These are phyloP conservation scores for Creontiades dilutus DNA, from an alignment of 2,888 invertebrate species.

Conservation along the genomic window DNA sequence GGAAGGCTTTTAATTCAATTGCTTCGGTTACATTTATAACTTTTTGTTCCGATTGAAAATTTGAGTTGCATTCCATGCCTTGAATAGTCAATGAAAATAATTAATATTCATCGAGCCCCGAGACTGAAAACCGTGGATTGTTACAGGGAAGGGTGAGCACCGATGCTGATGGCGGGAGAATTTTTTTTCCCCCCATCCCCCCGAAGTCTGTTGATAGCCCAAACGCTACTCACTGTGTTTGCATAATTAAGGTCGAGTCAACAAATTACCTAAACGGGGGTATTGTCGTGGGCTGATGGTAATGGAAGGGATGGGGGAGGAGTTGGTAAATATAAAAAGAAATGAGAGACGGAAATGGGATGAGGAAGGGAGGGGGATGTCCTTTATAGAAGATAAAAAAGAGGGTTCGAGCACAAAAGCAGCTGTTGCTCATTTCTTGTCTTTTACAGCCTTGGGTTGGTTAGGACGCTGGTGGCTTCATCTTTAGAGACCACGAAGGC, in stretches of 20 bases:
- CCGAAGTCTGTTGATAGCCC: conserved; percentile 63
- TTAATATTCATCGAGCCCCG: conserved; percentile 63
- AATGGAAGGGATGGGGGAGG: conserved; percentile 20
- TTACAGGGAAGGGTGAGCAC: conserved; percentile 60
- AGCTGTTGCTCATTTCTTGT: conserved; percentile 74
- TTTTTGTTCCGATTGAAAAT: conserved; percentile 62
- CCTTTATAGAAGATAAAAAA: conserved; percentile 73
- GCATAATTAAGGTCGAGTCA: conserved; percentile 74
- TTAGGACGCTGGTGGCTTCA: background rate
- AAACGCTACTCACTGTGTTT: conserved; percentile 72
- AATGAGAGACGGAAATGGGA: conserved; percentile 61
- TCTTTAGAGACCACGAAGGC: background rate
- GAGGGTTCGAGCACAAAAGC: conserved; percentile 66
- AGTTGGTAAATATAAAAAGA: conserved; percentile 71
- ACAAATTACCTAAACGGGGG: conserved; percentile 74
- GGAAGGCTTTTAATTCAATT: conserved; percentile 23
- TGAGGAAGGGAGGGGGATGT: conserved; percentile 39
- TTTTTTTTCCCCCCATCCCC: conserved; percentile 50
- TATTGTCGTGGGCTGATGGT: conserved; percentile 68
- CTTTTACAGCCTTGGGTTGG: conserved; percentile 41
- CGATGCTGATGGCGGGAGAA: conserved; percentile 43
- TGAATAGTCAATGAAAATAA: conserved; percentile 66
- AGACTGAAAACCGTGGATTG: conserved; percentile 58
- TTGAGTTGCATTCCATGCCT: conserved; percentile 64
- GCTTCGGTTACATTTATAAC: conserved; percentile 16